A percentile compares a stretch with the other conserved stretches of the same genome.
Conservation (phyloP, 2,888 invertebrate genomes). For the Drosophila neotestacea region DNA sequence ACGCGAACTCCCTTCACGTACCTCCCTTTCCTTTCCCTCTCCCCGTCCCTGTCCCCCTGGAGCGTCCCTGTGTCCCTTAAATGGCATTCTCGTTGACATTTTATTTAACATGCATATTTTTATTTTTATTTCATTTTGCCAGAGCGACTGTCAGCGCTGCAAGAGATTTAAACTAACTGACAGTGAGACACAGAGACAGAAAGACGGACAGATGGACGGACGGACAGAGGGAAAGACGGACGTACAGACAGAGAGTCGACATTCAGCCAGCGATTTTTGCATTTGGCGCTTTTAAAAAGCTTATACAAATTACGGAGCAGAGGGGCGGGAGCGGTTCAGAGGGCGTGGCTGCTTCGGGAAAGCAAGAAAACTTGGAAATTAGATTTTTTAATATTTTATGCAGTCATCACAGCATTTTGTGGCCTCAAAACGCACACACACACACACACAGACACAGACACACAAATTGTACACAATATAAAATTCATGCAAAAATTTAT, state of each 20-base stretch:
- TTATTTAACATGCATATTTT: slow-evolving; percentile 70
- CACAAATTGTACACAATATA: slow-evolving; percentile 50
- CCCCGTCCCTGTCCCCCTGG: not conserved
- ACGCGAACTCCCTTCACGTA: slow-evolving; percentile 21
- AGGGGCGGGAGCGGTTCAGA: not conserved
- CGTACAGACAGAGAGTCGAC: slow-evolving; percentile 27
- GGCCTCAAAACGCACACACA: slow-evolving; percentile 63
- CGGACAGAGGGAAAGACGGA: not conserved
- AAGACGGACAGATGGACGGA: slow-evolving; percentile 10
- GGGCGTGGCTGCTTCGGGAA: slow-evolving; percentile 48
- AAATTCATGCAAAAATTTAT: slow-evolving; percentile 61
- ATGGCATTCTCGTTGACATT: slow-evolving; percentile 77
- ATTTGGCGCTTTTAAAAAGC: slow-evolving; percentile 72
- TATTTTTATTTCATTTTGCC: slow-evolving; percentile 63
- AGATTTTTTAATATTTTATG: slow-evolving; percentile 79
- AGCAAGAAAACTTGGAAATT: slow-evolving; percentile 70
- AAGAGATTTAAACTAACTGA: slow-evolving; percentile 69
- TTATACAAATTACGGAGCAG: slow-evolving; percentile 68
- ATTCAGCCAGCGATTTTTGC: slow-evolving; percentile 73
- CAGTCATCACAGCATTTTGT: slow-evolving; percentile 73
- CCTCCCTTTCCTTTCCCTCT: not conserved
- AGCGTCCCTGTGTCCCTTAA: slow-evolving; percentile 32
- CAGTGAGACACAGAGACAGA: slow-evolving; percentile 31
- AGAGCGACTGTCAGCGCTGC: slow-evolving; percentile 69
- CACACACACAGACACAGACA: slow-evolving; percentile 40